Evolutionary conservation across 2,113 vertebrate genomes (phyloP).

Genomic region (Anseranas semipalmata): DNA sequence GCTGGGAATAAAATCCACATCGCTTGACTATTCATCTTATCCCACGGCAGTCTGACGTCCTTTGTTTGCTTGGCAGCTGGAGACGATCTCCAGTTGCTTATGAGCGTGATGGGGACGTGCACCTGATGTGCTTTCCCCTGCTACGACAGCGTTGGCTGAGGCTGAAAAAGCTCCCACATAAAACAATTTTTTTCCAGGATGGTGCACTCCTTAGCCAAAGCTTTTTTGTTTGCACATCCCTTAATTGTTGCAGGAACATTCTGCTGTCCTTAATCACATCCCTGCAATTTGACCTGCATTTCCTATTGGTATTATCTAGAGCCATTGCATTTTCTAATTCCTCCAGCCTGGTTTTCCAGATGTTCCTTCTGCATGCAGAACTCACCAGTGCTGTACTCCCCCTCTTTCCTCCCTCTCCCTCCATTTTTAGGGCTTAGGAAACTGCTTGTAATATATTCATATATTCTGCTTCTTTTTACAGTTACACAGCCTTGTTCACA

Average conservation of each 20-base stretch:
- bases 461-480: neutral
- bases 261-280: conserved; percentile 68
- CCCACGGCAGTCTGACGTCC: neutral
- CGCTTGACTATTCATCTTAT: neutral
- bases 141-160: neutral
- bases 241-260: conserved; percentile 63
- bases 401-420: neutral
- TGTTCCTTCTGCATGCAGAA: conserved; percentile 35
- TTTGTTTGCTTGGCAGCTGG: conserved; percentile 28
- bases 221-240: conserved; percentile 53
- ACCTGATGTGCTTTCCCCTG: neutral
- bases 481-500: neutral
- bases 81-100: neutral
- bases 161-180: neutral
- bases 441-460: neutral
- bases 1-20: neutral
- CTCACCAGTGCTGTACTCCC: neutral
- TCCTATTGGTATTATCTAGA: conserved; percentile 44
- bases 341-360: conserved; percentile 41
- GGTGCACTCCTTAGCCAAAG: neutral
- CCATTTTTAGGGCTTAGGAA: neutral
- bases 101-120: neutral
- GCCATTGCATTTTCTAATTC: conserved; percentile 46
- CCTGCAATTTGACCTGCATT: conserved; percentile 57
- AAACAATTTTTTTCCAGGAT: neutral